Conservation (phyloP, 2,888 invertebrate genomes). For the Morpho deidamia region DNA sequence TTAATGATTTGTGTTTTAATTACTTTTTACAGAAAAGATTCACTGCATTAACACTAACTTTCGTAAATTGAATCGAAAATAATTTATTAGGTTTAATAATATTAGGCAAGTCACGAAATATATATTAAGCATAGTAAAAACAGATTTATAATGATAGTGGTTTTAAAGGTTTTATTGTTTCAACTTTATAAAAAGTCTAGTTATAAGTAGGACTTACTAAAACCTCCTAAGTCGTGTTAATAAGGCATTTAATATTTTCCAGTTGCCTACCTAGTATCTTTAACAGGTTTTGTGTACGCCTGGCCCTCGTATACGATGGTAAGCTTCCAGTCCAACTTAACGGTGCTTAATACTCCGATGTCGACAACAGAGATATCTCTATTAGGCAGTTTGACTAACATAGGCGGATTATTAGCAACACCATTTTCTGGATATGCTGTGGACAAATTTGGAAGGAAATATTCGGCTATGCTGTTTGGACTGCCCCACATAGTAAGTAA, state of each 20-base stretch:
- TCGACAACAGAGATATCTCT: conserved; percentile 47
- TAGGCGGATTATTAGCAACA: conserved; percentile 52
- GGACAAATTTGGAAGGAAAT: conserved; percentile 55
- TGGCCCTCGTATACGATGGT: conserved; percentile 65
- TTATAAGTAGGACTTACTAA: too few relatives aligned
- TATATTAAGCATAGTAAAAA: too few relatives aligned
- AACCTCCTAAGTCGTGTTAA: too few relatives aligned
- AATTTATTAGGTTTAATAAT: too few relatives aligned
- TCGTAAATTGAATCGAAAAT: too few relatives aligned
- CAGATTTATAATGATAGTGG: too few relatives aligned
- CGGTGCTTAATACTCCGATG: conserved; percentile 51
- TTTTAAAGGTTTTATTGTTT: too few relatives aligned
- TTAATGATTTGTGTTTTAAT: too few relatives aligned
- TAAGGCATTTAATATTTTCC: conserved; percentile 13
- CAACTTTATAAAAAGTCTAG: too few relatives aligned
- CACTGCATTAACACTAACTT: too few relatives aligned
- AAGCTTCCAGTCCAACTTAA: conserved; percentile 52
- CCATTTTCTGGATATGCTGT: conserved; percentile 56
- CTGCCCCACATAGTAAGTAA: conserved; percentile 55
- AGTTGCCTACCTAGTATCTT: conserved; percentile 52
- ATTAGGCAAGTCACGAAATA: too few relatives aligned
- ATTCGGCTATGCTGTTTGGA: conserved; percentile 57
- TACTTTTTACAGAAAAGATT: too few relatives aligned
- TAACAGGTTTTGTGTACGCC: conserved; percentile 55
- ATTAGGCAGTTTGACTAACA: conserved; percentile 54